Evolutionary conservation across 2,888 invertebrate species (phyloP).

Genomic region (Perizoma affinitatum): DNA sequence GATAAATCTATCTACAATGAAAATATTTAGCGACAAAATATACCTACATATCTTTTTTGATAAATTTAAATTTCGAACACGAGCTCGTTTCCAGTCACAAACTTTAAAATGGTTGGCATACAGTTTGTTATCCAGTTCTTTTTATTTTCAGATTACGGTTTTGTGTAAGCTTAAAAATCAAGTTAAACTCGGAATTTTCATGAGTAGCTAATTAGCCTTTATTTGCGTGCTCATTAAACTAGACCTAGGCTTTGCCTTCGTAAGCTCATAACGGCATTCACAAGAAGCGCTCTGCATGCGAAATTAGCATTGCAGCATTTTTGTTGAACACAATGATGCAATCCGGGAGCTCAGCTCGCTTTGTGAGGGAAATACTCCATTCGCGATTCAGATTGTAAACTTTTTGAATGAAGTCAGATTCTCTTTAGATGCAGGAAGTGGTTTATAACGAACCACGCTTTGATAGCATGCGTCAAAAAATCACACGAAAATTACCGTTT

Average conservation of each 20-base stretch:
- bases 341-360: conserved; percentile 64
- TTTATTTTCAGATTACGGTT: neutral
- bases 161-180: neutral
- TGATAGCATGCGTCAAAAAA: conserved; percentile 40
- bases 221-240: conserved; percentile 47
- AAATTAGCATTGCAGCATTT: conserved; percentile 76
- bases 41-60: neutral
- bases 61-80: conserved; percentile 23
- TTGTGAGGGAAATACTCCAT: conserved; percentile 66
- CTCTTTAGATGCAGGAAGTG: conserved; percentile 56
- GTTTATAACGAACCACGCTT: conserved; percentile 56
- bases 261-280: conserved; percentile 68
- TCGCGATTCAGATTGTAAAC: conserved; percentile 61
- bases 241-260: conserved; percentile 47
- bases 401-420: conserved; percentile 71
- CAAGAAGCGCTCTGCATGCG: conserved; percentile 62
- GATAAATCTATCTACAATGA: too few species aligned
- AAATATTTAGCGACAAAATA: neutral
- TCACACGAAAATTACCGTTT: conserved; percentile 3
- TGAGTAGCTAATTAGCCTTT: conserved; percentile 34
- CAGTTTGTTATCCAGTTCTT: neutral
- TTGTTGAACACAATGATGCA: conserved; percentile 77
- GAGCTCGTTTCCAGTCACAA: neutral
- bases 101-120: conserved; percentile 2
- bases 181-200: conserved; percentile 4